These are phyloP conservation scores for Scomberomorus guttatus DNA, from an alignment of 2,797 vertebrate genomes.

Conservation along the genomic window DNA sequence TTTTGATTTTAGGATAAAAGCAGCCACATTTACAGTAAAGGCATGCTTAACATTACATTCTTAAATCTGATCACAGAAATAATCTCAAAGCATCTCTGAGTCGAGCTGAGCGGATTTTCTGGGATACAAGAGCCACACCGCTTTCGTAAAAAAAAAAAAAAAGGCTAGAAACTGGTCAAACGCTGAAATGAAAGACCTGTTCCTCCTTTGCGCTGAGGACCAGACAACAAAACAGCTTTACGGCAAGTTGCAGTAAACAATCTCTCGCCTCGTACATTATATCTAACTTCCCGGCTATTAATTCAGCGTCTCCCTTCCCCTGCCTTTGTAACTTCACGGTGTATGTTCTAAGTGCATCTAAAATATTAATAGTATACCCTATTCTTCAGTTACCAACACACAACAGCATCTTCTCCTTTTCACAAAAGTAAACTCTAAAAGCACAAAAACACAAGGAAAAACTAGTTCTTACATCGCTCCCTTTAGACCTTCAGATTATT, in stretches of 20 bases:
- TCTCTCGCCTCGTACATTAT: not conserved
- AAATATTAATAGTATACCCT: slow-evolving; percentile 38
- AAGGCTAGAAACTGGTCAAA: too few species aligned
- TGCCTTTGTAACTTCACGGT: not conserved
- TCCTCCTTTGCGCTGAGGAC: too few species aligned
- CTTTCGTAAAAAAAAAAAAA: too few species aligned
- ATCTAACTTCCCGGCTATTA: not conserved
- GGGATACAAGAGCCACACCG: too few species aligned
- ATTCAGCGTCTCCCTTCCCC: not conserved
- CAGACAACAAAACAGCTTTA: not conserved
- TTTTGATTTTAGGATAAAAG: too few species aligned
- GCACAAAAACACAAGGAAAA: slow-evolving; percentile 7
- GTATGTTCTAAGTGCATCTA: not conserved
- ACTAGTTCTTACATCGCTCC: not conserved
- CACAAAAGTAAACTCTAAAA: slow-evolving; percentile 7
- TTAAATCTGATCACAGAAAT: too few species aligned
- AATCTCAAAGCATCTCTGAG: too few species aligned
- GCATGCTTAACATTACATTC: too few species aligned
- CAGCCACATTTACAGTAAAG: too few species aligned
- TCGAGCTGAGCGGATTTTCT: too few species aligned
- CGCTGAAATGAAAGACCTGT: too few species aligned
- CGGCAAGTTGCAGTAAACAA: not conserved
- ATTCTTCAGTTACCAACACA: slow-evolving; percentile 16
- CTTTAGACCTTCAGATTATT: slow-evolving; percentile 17
- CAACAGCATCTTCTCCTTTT: slow-evolving; percentile 11